Conservation (phyloP, 2,888 invertebrate genomes). For the Dysmachus trigonus region DNA sequence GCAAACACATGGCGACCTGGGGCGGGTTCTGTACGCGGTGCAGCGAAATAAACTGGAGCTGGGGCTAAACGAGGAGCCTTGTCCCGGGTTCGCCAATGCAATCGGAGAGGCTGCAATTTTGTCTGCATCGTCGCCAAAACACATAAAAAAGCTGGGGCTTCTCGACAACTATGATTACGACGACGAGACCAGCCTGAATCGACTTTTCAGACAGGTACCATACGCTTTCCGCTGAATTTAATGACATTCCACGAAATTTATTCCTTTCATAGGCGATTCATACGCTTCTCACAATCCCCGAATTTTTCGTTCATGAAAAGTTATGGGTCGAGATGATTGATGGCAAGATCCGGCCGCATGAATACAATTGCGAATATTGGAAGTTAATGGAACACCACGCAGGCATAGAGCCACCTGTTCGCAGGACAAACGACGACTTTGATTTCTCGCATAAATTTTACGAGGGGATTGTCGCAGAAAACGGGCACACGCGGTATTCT, state of each 20-base stretch:
- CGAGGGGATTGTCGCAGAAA: constrained; percentile 62
- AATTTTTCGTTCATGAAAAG: constrained; percentile 74
- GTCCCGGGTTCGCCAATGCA: constrained; percentile 72
- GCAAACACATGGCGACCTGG: constrained; percentile 71
- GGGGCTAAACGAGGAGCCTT: constrained; percentile 15
- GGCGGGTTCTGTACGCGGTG: constrained; percentile 71
- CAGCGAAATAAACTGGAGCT: constrained; percentile 67
- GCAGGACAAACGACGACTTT: constrained; percentile 73
- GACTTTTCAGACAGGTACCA: constrained; percentile 49
- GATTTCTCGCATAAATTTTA: constrained; percentile 82
- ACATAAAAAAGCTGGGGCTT: constrained; percentile 72
- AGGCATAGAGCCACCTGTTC: constrained; percentile 73
- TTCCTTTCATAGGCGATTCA: constrained; percentile 68
- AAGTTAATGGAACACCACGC: constrained; percentile 70
- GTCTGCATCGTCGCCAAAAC: constrained; percentile 72
- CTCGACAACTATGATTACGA: constrained; percentile 48
- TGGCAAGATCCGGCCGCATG: constrained; percentile 68
- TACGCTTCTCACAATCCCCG: constrained; percentile 77
- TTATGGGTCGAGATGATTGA: constrained; percentile 76
- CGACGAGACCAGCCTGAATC: constrained; percentile 46
- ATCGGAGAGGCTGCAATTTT: constrained; percentile 74
- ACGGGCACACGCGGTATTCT: constrained; percentile 59
- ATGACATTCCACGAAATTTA: neutral
- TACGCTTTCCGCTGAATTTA: neutral
- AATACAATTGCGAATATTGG: constrained; percentile 76